These are phyloP conservation scores for Oryzias curvinotus DNA, from an alignment of 2,113 vertebrate genomes.

Conservation along the genomic window DNA sequence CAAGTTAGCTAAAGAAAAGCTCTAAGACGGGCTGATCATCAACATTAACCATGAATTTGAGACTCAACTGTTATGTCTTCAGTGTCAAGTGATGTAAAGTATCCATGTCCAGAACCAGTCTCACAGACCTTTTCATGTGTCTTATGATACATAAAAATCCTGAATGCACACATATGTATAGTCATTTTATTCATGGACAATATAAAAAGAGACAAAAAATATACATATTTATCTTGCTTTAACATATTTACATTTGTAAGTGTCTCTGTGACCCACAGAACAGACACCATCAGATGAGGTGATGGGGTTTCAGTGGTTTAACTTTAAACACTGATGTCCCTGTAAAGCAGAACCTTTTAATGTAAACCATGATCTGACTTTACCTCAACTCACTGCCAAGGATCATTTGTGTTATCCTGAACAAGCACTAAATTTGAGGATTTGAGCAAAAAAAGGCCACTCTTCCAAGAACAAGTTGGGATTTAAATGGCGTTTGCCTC, in stretches of 20 bases:
- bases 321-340: conserved; percentile 28
- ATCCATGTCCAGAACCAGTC: no score
- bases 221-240: conserved; percentile 63
- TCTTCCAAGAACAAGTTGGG: neutral
- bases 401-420: conserved; percentile 44
- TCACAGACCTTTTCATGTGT: no score
- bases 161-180: conserved; percentile 18
- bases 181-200: conserved; percentile 67
- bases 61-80: no score
- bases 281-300: conserved; percentile 36
- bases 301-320: conserved; percentile 53
- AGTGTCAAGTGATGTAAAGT: no score
- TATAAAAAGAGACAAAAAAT: conserved; percentile 69
- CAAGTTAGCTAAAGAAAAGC: no score
- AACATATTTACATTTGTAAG: conserved; percentile 66
- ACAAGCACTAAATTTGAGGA: conserved; percentile 42
- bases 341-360: conserved; percentile 63
- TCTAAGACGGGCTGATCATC: no score
- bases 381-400: conserved; percentile 48
- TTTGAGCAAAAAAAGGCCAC: conserved; percentile 18
- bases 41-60: no score
- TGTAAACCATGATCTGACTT: conserved; percentile 45
- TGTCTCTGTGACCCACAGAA: conserved; percentile 26
- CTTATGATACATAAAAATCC: conserved; percentile 5
- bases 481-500: no score